Conservation (phyloP, 2,888 invertebrate species). For the Heliconius charithonia region DNA sequence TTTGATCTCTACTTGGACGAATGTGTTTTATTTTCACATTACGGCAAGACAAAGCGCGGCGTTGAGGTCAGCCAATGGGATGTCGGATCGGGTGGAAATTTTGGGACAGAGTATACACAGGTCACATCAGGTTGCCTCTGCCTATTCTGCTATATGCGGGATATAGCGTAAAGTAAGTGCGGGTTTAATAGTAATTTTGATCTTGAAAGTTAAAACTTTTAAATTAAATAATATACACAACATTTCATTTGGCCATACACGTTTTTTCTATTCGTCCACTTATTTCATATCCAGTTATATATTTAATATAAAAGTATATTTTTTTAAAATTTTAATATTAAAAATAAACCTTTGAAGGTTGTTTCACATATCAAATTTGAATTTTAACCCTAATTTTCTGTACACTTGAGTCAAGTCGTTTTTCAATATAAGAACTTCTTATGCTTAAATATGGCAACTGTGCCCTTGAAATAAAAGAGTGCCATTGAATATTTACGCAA, state of each 20-base stretch:
- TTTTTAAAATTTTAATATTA: not conserved
- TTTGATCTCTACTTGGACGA: too few species aligned
- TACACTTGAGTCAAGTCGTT: constrained; percentile 16
- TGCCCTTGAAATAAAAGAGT: constrained; percentile 7
- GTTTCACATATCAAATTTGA: constrained; percentile 3
- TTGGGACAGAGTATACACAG: too few species aligned
- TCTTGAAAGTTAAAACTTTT: not conserved
- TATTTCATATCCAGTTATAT: too few species aligned
- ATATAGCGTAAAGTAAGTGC: not conserved
- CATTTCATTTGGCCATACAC: not conserved
- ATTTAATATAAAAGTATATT: not conserved
- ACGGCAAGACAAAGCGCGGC: too few species aligned
- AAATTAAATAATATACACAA: not conserved
- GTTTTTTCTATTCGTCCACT: not conserved
- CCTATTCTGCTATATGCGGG: too few species aligned
- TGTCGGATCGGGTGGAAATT: too few species aligned
- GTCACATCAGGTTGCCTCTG: not conserved
- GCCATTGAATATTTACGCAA: constrained; percentile 9
- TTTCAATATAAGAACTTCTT: constrained; percentile 18
- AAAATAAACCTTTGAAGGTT: not conserved
- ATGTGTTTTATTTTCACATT: too few species aligned
- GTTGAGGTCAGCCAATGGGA: too few species aligned
- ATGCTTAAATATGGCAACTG: constrained; percentile 10
- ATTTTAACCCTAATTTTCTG: constrained; percentile 15
- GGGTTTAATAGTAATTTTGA: too few species aligned